A percentile compares a stretch with the other conserved stretches of the same genome.
Evolutionary conservation across 2,797 vertebrate species (phyloP).

Genomic region (Amniataba percoides): DNA sequence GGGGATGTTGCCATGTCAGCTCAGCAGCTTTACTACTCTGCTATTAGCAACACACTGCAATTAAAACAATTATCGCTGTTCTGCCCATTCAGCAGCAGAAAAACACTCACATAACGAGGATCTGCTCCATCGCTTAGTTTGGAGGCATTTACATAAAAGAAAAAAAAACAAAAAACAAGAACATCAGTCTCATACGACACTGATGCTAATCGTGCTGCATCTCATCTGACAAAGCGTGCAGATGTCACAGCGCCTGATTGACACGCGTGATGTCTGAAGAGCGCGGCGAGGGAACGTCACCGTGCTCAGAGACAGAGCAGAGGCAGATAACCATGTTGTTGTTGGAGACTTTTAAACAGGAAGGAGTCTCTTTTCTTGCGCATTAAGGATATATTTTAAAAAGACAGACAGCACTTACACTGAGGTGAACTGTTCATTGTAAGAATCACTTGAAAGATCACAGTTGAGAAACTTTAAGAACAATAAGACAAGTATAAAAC

Average conservation of each 20-base stretch:
- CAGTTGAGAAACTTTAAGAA: neutral
- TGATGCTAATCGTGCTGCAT: constrained; percentile 26
- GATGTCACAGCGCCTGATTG: constrained; percentile 28
- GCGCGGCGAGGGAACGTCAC: neutral
- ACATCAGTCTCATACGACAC: neutral
- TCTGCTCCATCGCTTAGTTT: neutral
- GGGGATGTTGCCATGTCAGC: neutral
- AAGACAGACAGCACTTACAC: neutral
- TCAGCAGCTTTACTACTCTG: neutral
- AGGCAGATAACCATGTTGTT: neutral
- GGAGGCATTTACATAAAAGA: neutral
- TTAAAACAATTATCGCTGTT: neutral
- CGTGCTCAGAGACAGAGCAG: neutral
- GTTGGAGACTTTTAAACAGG: neutral
- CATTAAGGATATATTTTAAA: neutral
- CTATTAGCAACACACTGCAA: neutral
- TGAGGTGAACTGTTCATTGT: neutral
- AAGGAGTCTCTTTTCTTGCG: neutral
- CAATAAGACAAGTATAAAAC: neutral
- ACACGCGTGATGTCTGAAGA: constrained; percentile 18
- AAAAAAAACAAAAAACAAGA: too few relatives aligned
- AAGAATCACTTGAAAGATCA: neutral
- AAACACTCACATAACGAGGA: neutral
- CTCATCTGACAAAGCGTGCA: constrained; percentile 22
- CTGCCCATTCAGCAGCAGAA: neutral